Conservation (phyloP, 1,140 invertebrate genomes). For the Diorhabda elongata region DNA sequence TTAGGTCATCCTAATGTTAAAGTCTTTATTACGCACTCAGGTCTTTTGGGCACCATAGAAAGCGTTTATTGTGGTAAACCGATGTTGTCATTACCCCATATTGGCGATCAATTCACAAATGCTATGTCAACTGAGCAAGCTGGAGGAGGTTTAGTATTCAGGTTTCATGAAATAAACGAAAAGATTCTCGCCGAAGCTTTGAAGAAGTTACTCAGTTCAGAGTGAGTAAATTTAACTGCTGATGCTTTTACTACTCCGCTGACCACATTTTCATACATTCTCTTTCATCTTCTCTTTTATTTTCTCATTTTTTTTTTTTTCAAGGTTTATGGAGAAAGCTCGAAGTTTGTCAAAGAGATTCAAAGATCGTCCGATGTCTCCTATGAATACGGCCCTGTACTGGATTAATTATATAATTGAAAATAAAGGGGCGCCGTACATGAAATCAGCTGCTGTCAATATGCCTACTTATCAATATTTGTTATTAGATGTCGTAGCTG, state of each 20-base stretch:
- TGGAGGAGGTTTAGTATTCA: constrained; percentile 56
- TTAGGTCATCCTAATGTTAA: constrained; percentile 64
- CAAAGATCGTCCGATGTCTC: constrained; percentile 53
- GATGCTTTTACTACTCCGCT: background rate
- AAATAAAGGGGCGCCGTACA: constrained; percentile 54
- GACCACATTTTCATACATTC: background rate
- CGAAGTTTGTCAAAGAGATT: constrained; percentile 51
- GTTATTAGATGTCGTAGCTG: constrained; percentile 55
- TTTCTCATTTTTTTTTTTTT: background rate
- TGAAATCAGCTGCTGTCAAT: constrained; percentile 54
- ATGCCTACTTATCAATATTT: constrained; percentile 60
- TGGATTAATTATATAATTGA: constrained; percentile 62
- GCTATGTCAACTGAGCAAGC: constrained; percentile 55
- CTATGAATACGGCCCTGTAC: constrained; percentile 56
- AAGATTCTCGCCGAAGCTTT: constrained; percentile 53
- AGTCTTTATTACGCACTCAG: constrained; percentile 70
- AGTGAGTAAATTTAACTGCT: constrained; percentile 47
- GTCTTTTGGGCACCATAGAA: constrained; percentile 70
- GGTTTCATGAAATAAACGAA: constrained; percentile 56
- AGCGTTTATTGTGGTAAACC: constrained; percentile 70
- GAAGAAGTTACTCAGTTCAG: constrained; percentile 54
- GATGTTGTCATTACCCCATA: constrained; percentile 66
- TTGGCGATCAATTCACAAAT: constrained; percentile 63
- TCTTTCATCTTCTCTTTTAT: background rate
- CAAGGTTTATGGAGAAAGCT: background rate